Percentiles rank a stretch among this genome's conserved stretches.
These are phyloP conservation scores for Euphydryas editha DNA, from an alignment of 2,888 invertebrate species.

Conservation along the genomic window DNA sequence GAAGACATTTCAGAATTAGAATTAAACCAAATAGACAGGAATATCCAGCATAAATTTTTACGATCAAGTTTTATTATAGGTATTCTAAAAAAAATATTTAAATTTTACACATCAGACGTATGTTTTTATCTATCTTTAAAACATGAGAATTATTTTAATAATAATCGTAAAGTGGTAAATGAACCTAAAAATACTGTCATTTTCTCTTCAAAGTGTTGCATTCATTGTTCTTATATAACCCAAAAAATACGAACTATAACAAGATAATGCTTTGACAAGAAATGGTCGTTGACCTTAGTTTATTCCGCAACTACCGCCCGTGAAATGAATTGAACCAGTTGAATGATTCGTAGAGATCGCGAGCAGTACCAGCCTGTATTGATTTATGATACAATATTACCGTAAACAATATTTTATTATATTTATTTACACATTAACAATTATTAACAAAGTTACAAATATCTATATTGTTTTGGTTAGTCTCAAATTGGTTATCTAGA, in stretches of 20 bases:
- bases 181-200: background rate
- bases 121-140: background rate
- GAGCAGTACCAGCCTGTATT: conserved; percentile 1
- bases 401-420: no score
- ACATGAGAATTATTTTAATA: background rate
- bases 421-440: no score
- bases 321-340: conserved; percentile 17
- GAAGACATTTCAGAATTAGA: no score
- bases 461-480: no score
- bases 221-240: background rate
- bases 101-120: background rate
- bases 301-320: conserved; percentile 11
- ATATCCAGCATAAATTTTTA: background rate
- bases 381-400: background rate
- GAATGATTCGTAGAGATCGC: conserved; percentile 8
- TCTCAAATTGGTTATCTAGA: no score
- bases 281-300: conserved; percentile 26
- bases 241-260: background rate
- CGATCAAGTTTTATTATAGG: background rate
- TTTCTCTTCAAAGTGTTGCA: background rate
- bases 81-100: background rate
- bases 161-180: background rate
- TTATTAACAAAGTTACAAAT: no score
- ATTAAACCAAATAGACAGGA: background rate
- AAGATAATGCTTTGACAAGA: conserved; percentile 18